A percentile compares a stretch with the other conserved stretches of the same genome.
Evolutionary conservation across 1,140 invertebrate species (phyloP).

Genomic region (Wasmannia auropunctata): DNA sequence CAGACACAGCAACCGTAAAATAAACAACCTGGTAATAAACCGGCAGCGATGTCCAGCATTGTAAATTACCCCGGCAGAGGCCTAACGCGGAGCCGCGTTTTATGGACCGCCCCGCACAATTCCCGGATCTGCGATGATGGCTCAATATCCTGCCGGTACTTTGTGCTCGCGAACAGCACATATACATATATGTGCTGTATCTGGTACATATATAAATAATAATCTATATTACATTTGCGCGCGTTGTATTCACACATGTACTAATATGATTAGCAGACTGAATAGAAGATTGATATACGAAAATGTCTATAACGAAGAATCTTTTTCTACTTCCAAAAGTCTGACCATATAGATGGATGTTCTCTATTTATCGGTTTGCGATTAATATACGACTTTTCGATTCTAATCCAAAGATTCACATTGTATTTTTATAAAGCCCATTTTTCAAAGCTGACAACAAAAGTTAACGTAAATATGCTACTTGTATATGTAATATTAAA

Average conservation of each 20-base stretch:
- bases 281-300: neutral
- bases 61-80: slow-evolving; percentile 81
- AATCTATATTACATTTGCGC: neutral
- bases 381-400: neutral
- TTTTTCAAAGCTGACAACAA: neutral
- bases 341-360: neutral
- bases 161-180: neutral
- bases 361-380: neutral
- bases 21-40: slow-evolving; percentile 83
- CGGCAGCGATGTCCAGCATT: slow-evolving; percentile 80
- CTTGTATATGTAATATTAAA: neutral
- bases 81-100: slow-evolving; percentile 79
- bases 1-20: slow-evolving; percentile 79
- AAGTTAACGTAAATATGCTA: neutral
- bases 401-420: neutral
- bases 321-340: neutral
- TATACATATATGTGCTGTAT: neutral
- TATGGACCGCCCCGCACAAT: slow-evolving; percentile 80
- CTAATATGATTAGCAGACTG: neutral
- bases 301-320: neutral
- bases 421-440: neutral
- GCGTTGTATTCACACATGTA: neutral
- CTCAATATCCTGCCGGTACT: slow-evolving; percentile 76
- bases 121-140: slow-evolving; percentile 82
- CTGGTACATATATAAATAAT: slow-evolving; percentile 4